Evolutionary conservation across 64 coral and sea anemone genomes (phyloP).

Genomic region (Catalaphyllia jardinei): DNA sequence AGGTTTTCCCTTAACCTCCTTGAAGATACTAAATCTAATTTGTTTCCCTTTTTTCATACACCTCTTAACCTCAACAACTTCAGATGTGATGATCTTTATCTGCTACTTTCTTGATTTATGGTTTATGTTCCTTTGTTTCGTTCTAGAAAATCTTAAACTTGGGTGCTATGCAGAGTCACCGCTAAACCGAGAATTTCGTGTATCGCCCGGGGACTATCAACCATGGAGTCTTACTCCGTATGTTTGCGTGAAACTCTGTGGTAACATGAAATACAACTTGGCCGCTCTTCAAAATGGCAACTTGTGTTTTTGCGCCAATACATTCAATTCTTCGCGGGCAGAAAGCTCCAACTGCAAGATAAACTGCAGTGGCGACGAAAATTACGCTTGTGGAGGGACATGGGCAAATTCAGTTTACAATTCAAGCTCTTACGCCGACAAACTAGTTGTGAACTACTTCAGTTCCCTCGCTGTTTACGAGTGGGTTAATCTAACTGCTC

Average conservation of each 20-base stretch:
- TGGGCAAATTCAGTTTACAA: slow-evolving; percentile 73
- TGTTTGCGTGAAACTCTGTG: slow-evolving; percentile 49
- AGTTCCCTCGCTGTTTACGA: not conserved
- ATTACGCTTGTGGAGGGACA: slow-evolving; percentile 53
- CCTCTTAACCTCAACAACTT: not conserved
- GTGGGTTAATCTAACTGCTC: slow-evolving; percentile 28
- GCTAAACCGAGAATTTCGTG: slow-evolving; percentile 53
- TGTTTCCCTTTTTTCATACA: not conserved
- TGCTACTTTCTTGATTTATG: not conserved
- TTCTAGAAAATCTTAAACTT: slow-evolving; percentile 73
- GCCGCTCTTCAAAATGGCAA: slow-evolving; percentile 79
- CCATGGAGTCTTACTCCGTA: slow-evolving; percentile 36
- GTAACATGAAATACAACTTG: slow-evolving; percentile 47
- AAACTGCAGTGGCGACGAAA: slow-evolving; percentile 63
- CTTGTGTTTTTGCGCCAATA: slow-evolving; percentile 68
- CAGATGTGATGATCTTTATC: not conserved
- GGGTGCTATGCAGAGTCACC: slow-evolving; percentile 66
- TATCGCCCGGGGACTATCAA: slow-evolving; percentile 77
- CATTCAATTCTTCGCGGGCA: slow-evolving; percentile 36
- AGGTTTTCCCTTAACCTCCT: not conserved
- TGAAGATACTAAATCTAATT: not conserved
- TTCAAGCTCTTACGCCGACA: slow-evolving; percentile 43
- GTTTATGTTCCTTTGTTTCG: not conserved
- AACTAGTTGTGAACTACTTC: slow-evolving; percentile 33
- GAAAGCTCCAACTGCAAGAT: slow-evolving; percentile 42